Evolutionary conservation across 2,113 vertebrate species (phyloP), one percentile per base, ranked within the genome.

Genomic region (Elaphurus davidianus): DNA sequence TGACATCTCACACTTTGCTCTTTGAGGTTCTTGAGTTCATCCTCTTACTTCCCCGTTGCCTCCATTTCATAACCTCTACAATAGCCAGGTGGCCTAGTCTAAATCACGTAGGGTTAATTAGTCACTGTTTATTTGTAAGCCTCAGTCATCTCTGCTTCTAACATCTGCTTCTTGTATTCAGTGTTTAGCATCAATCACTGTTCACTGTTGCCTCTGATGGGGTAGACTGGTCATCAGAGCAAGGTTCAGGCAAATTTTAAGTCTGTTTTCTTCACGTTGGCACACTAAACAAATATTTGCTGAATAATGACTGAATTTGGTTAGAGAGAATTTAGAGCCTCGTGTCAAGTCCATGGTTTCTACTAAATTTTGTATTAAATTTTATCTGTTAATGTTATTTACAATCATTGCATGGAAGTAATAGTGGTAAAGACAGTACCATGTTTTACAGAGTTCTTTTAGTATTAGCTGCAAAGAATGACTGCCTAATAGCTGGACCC

Each of bases 81-180:
- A 71, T 88, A 94, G 86, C 94, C 97, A 97, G 96, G 97, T 87
- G 96, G 91, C 81, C 88, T 21, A 27, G 21, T 47, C 54, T 86
- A 64, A 55, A 50, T 97, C 86, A 95, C 60, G 10, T 17, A 25
- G 67, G 60, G 60, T 89, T 96, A 96, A 96, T 98, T 95, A 94
- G 96, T 43, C 93, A 40, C 76, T 96, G 83, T 96, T 98, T 96
- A 97, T 96, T 92, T 98, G 95, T 79, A 89, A 94, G 83, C 78
- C 21, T 92, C 78, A 12, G 54, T 91, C 88, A 74, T 55, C 88
- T 81, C 60, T 52, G 57, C 64, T 91, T 45, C 60, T 54, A 54
- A 95, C 40, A 86, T 95, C 95, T 98, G 97, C 79, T 95, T 96
- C 95, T 83, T 94, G 82, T 88, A 79, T 17, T 94, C 93, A 50